Evolutionary conservation across 2,113 vertebrate species (phyloP).

Genomic region (Rhagologus leucostigma): DNA sequence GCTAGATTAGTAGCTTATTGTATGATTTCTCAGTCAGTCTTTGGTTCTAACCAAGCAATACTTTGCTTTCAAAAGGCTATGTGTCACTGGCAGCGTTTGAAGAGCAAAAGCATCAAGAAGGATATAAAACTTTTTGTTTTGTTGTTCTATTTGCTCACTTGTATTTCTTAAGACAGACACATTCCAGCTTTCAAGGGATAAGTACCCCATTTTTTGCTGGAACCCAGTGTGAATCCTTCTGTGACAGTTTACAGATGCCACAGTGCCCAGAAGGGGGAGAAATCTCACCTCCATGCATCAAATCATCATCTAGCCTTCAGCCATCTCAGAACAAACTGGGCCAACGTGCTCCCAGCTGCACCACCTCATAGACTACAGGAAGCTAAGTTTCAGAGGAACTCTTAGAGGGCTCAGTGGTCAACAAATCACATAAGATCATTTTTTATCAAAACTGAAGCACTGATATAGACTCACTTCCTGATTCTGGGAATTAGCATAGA

Average conservation of each 20-base stretch:
- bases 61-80: neutral
- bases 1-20: neutral
- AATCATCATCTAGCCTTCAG: neutral
- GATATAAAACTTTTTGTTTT: neutral
- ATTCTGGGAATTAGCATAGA: neutral
- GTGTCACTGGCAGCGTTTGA: neutral
- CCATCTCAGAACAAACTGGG: neutral
- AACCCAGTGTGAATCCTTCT: neutral
- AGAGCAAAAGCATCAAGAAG: neutral
- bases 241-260: neutral
- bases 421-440: neutral
- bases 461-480: neutral
- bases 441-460: neutral
- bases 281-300: neutral
- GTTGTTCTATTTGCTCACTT: neutral
- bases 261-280: neutral
- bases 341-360: accelerated
- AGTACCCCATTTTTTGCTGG: neutral
- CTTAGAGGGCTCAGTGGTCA: neutral
- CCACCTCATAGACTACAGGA: neutral
- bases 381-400: neutral
- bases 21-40: neutral
- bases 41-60: neutral
- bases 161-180: neutral
- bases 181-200: neutral